phyloP scores from a whole-genome alignment of 64 coral and sea anemone species.

The Orbicella faveolata region DNA sequence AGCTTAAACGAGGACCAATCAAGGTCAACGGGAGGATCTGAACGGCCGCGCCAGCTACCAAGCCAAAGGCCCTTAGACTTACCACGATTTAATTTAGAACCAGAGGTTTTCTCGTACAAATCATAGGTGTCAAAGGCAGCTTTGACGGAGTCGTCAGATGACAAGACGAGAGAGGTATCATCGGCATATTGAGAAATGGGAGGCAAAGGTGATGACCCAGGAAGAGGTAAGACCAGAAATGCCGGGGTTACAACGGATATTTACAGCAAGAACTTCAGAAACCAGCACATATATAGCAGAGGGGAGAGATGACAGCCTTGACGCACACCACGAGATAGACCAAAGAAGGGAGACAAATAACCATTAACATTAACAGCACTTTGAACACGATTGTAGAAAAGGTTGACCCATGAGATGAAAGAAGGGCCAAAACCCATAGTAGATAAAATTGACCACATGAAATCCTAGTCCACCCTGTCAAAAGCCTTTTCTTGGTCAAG shows the following conservation, averaged over 20 bases:
- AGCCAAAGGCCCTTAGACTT: constrained; percentile 26
- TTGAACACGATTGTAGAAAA: constrained; percentile 18
- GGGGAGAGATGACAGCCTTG: neutral
- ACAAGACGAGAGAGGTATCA: neutral
- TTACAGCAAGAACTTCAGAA: neutral
- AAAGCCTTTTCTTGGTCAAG: too few species aligned
- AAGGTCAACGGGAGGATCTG: neutral
- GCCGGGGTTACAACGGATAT: neutral
- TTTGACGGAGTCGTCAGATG: neutral
- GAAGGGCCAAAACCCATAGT: neutral
- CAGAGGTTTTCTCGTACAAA: neutral
- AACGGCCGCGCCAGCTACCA: neutral
- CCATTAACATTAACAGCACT: constrained; percentile 41
- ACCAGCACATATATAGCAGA: neutral
- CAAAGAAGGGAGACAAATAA: constrained; percentile 10
- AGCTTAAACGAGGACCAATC: neutral
- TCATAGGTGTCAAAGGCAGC: neutral
- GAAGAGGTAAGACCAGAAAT: neutral
- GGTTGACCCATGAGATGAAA: constrained; percentile 1
- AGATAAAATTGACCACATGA: neutral
- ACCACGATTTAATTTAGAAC: neutral
- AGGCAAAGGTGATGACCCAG: neutral
- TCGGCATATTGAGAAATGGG: constrained; percentile 42
- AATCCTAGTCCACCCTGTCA: neutral
- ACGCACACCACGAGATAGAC: neutral